These are phyloP conservation scores for Isurus oxyrinchus DNA, from an alignment of 2,113 vertebrate genomes.

Conservation along the genomic window DNA sequence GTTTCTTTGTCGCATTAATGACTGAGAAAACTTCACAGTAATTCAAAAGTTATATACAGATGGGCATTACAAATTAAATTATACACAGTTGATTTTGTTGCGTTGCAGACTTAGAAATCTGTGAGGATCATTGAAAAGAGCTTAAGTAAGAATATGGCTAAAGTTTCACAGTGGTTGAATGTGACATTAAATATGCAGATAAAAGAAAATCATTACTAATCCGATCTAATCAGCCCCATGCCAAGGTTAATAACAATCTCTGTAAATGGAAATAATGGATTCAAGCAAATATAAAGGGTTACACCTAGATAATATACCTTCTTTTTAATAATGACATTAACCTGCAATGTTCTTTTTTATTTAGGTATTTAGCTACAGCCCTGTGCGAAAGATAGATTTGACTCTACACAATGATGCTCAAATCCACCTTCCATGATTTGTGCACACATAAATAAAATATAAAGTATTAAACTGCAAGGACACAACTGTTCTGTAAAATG, in stretches of 20 bases:
- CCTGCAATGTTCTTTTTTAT: background rate
- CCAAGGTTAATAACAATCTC: background rate
- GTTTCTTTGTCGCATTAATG: background rate
- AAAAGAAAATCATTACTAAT: constrained; percentile 33
- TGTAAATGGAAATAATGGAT: constrained; percentile 20
- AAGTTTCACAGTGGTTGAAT: constrained; percentile 28
- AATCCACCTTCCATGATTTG: background rate
- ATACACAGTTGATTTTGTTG: background rate
- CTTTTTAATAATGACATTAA: constrained; percentile 2
- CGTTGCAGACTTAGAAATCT: background rate
- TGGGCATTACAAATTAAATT: constrained; percentile 3
- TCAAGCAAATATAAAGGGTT: constrained; percentile 19
- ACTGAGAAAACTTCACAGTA: background rate
- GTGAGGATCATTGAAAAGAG: background rate
- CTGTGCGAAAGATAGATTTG: background rate
- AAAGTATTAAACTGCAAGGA: background rate
- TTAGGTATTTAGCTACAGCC: background rate
- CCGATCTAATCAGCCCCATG: background rate
- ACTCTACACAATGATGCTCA: background rate
- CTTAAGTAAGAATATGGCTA: background rate
- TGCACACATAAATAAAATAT: background rate
- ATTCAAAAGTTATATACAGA: background rate
- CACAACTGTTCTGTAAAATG: background rate
- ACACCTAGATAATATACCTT: background rate
- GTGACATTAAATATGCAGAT: constrained; percentile 13